Conservation (phyloP, 2,797 vertebrate species). For the Mareca strepera region DNA sequence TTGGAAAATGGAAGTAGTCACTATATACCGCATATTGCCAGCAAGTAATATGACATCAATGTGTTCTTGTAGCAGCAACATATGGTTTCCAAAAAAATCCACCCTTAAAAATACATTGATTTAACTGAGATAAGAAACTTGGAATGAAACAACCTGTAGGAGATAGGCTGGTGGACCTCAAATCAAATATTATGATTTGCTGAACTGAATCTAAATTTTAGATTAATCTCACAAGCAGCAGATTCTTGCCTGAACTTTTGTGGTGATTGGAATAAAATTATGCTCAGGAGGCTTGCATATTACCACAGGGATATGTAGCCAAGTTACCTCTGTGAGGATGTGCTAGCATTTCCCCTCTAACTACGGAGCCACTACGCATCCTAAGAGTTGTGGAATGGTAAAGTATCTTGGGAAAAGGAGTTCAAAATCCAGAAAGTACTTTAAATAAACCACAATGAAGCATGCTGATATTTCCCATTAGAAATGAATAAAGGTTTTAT, state of each 20-base stretch:
- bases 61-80: conserved; percentile 52
- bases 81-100: conserved; percentile 61
- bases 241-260: conserved; percentile 57
- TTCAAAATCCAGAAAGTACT: conserved; percentile 1
- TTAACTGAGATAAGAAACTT: conserved; percentile 28
- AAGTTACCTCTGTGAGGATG: conserved; percentile 54
- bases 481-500: background rate
- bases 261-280: conserved; percentile 26
- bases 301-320: conserved; percentile 9
- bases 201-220: conserved; percentile 63
- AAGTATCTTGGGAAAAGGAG: background rate
- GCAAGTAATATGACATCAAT: conserved; percentile 34
- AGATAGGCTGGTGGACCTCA: conserved; percentile 44
- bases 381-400: background rate
- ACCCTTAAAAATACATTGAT: conserved; percentile 49
- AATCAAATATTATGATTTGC: conserved; percentile 65
- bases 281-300: conserved; percentile 40
- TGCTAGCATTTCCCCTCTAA: background rate
- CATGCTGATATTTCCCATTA: background rate
- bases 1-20: conserved; percentile 27
- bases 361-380: background rate
- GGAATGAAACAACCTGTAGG: conserved; percentile 29
- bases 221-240: conserved; percentile 46
- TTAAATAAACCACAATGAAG: conserved; percentile 6
- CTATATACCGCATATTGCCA: conserved; percentile 6